phyloP scores from a whole-genome alignment of 2,797 vertebrate genomes.

The Apogon hyalosoma region DNA sequence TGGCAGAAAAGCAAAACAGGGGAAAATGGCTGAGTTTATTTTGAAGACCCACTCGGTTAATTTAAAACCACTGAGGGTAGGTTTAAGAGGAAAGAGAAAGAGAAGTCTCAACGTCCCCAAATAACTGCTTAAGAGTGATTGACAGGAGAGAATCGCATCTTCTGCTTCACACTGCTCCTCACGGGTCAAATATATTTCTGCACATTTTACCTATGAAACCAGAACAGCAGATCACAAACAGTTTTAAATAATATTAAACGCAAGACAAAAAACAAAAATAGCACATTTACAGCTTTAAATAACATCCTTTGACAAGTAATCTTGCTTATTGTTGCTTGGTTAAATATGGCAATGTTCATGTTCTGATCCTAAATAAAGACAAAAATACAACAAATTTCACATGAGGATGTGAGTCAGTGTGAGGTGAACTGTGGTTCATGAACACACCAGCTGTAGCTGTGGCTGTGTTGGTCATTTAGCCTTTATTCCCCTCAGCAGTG shows the following conservation, averaged over 20 bases:
- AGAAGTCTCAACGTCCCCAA: background rate
- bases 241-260: background rate
- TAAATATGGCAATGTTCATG: background rate
- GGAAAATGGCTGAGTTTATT: constrained; percentile 31
- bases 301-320: background rate
- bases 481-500: constrained; percentile 2
- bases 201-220: background rate
- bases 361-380: background rate
- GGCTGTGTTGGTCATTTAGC: constrained; percentile 3
- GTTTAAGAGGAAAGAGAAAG: constrained; percentile 6
- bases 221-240: background rate
- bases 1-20: constrained; percentile 21
- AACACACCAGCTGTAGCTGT: constrained; percentile 5
- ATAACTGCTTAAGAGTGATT: constrained; percentile 1
- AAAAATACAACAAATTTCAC: constrained; percentile 1
- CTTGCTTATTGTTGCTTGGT: background rate
- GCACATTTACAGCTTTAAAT: background rate
- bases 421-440: background rate
- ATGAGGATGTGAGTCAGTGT: background rate
- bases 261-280: background rate
- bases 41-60: constrained; percentile 19
- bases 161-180: background rate
- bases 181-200: background rate
- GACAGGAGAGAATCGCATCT: background rate
- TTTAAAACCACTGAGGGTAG: constrained; percentile 18